Percentiles rank a stretch among this genome's conserved stretches.
These are phyloP conservation scores for Tethya wilhelma DNA, from an alignment of 37 sponge, comb jelly and placozoan genomes.

Conservation along the genomic window DNA sequence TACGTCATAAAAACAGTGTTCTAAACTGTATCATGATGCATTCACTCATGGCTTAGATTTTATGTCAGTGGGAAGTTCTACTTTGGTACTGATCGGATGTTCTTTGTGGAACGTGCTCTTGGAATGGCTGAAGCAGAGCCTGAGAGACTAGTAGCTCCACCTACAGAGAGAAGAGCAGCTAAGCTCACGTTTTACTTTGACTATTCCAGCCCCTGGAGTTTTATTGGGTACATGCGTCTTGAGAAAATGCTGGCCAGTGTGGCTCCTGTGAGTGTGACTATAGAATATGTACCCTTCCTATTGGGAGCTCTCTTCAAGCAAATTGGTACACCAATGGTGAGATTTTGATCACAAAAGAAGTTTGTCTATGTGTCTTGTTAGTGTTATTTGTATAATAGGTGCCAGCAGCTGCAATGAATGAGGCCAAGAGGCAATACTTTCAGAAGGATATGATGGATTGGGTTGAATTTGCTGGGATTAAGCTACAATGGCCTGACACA, in stretches of 20 bases:
- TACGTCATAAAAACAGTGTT: neutral
- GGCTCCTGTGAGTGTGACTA: slow-evolving; percentile 39
- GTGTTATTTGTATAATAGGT: slow-evolving; percentile 17
- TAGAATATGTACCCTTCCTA: slow-evolving; percentile 88
- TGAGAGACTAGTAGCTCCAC: slow-evolving; percentile 40
- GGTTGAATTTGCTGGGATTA: slow-evolving; percentile 45
- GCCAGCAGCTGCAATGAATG: slow-evolving; percentile 55
- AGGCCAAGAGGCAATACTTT: slow-evolving; percentile 66
- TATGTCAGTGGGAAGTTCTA: slow-evolving; percentile 71
- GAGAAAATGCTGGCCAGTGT: slow-evolving; percentile 29
- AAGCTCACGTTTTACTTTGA: slow-evolving; percentile 88
- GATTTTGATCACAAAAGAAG: neutral
- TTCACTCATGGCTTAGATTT: slow-evolving; percentile 47
- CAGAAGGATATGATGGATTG: slow-evolving; percentile 70
- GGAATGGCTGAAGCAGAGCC: slow-evolving; percentile 66
- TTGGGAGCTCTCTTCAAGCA: slow-evolving; percentile 86
- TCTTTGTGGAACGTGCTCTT: slow-evolving; percentile 69
- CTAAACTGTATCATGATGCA: neutral
- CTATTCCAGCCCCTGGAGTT: slow-evolving; percentile 89
- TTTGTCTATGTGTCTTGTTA: neutral
- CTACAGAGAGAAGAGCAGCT: neutral
- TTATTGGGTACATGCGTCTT: slow-evolving; percentile 61
- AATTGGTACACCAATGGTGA: slow-evolving; percentile 80
- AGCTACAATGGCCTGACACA: slow-evolving; percentile 48
- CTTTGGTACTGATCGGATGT: slow-evolving; percentile 88